Conservation (phyloP, 1,140 invertebrate genomes). For the Drosophila triauraria region DNA sequence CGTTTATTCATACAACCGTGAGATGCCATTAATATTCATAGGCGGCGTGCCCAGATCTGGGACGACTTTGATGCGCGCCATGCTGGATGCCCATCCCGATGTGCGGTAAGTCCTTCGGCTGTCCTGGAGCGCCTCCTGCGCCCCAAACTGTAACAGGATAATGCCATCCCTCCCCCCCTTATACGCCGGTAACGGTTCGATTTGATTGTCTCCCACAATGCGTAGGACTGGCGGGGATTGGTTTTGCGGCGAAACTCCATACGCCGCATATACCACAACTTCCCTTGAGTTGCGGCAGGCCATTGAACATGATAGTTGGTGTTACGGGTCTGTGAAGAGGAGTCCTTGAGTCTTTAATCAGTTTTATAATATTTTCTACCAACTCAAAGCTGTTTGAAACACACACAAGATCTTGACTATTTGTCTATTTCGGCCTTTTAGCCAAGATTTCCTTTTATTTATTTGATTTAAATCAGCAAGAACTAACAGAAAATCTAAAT, state of each 20-base stretch:
- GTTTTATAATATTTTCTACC: neutral
- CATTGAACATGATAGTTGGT: slow-evolving; percentile 1
- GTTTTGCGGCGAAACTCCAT: slow-evolving; percentile 9
- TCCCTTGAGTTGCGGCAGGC: neutral
- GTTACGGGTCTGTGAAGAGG: neutral
- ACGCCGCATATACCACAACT: slow-evolving; percentile 1
- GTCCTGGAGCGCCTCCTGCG: too few relatives aligned
- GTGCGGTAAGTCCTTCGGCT: slow-evolving; percentile 89
- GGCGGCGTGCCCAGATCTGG: slow-evolving; percentile 98
- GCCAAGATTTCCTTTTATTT: too few relatives aligned
- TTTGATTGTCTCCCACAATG: slow-evolving; percentile 46
- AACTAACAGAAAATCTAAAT: too few relatives aligned
- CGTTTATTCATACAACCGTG: slow-evolving; percentile 91
- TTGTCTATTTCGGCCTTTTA: too few relatives aligned
- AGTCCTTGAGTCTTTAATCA: neutral
- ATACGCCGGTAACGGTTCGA: slow-evolving; percentile 20
- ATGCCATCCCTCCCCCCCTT: slow-evolving; percentile 10
- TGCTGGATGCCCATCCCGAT: slow-evolving; percentile 99
- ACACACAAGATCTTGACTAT: too few relatives aligned
- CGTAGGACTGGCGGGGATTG: neutral
- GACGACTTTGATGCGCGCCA: slow-evolving; percentile 98
- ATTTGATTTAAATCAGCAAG: too few relatives aligned
- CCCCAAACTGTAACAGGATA: slow-evolving; percentile 25
- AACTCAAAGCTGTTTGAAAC: too few relatives aligned
- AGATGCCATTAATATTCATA: slow-evolving; percentile 98